These are phyloP conservation scores for Lordiphosa stackelbergi DNA, from an alignment of 1,140 invertebrate species.

Conservation along the genomic window DNA sequence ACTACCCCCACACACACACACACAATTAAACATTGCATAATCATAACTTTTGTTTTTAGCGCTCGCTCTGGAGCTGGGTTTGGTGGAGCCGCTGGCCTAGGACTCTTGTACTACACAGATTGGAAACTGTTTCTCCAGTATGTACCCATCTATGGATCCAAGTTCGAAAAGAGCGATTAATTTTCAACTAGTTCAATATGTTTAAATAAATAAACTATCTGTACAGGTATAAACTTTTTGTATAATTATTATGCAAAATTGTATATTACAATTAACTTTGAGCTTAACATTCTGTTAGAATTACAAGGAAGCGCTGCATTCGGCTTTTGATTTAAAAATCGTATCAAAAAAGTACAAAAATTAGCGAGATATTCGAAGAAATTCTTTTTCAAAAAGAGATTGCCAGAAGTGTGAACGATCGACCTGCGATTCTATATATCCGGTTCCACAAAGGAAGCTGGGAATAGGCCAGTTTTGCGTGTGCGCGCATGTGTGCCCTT, in stretches of 20 bases:
- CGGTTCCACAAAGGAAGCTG: constrained; percentile 93
- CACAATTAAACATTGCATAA: constrained; percentile 51
- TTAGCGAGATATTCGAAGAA: constrained; percentile 31
- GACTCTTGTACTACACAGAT: constrained; percentile 85
- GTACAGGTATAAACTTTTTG: constrained; percentile 2
- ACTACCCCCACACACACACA: no score
- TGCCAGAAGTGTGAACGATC: constrained; percentile 21
- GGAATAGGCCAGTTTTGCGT: constrained; percentile 94
- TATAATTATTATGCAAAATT: constrained; percentile 32
- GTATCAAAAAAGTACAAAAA: constrained; percentile 47
- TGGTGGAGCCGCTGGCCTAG: constrained; percentile 80
- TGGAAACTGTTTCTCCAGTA: constrained; percentile 85
- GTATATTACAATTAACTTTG: constrained; percentile 43
- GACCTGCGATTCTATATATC: constrained; percentile 45
- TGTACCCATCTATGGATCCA: constrained; percentile 85
- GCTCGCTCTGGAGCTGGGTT: constrained; percentile 80
- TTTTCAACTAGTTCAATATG: constrained; percentile 34
- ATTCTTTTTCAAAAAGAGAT: constrained; percentile 46
- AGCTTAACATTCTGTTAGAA: constrained; percentile 21
- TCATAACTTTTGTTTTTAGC: constrained; percentile 75
- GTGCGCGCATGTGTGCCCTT: constrained; percentile 94
- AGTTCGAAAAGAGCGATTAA: constrained; percentile 81
- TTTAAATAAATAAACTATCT: constrained; percentile 23
- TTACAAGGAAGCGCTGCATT: constrained; percentile 31
- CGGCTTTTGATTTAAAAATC: constrained; percentile 58